These are phyloP conservation scores for Montipora foliosa DNA, from an alignment of 64 coral and sea anemone genomes.

Conservation along the genomic window DNA sequence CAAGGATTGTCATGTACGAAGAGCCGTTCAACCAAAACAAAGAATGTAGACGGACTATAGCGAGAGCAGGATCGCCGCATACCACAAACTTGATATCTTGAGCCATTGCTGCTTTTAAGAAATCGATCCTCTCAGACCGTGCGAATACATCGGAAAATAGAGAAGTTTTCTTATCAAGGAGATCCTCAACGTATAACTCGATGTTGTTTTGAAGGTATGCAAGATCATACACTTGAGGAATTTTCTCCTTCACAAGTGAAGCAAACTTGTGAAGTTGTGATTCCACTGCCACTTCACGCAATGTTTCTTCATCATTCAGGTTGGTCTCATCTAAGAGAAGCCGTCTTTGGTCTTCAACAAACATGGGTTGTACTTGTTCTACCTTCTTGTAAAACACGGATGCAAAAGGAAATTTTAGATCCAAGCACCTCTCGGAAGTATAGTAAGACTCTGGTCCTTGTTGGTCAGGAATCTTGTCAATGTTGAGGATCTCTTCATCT, in stretches of 20 bases:
- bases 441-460: constrained; percentile 71
- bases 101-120: constrained; percentile 62
- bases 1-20: constrained; percentile 40
- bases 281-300: not conserved
- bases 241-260: constrained; percentile 4
- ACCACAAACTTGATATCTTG: constrained; percentile 60
- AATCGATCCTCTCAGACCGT: constrained; percentile 43
- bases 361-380: constrained; percentile 4
- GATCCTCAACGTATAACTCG: constrained; percentile 67
- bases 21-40: constrained; percentile 69
- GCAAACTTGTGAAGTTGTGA: constrained; percentile 37
- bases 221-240: constrained; percentile 33
- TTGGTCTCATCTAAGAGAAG: constrained; percentile 23
- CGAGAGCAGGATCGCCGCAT: constrained; percentile 5
- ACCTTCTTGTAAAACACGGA: constrained; percentile 33
- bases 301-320: constrained; percentile 10
- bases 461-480: constrained; percentile 55
- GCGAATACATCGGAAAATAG: constrained; percentile 31
- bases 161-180: constrained; percentile 65
- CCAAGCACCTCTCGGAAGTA: not conserved
- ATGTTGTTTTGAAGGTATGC: constrained; percentile 40
- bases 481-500: constrained; percentile 63
- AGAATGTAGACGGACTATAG: constrained; percentile 58
- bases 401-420: constrained; percentile 24
- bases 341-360: constrained; percentile 15